A percentile compares a stretch with the other conserved stretches of the same genome.
Conservation (phyloP, 2,888 invertebrate genomes). For the Epistrophella euchroma region DNA sequence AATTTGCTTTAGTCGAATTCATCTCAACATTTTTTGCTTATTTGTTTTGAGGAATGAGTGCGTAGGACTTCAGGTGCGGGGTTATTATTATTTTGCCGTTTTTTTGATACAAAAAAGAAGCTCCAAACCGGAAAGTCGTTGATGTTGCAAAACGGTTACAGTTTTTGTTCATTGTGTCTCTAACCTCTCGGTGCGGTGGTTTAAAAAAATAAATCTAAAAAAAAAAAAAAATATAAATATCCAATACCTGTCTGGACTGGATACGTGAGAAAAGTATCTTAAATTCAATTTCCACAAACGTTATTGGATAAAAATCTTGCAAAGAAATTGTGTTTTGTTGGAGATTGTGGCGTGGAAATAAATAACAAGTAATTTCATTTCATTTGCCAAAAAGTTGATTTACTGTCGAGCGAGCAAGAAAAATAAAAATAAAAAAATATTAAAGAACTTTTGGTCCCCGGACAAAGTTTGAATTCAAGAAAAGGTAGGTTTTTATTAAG, state of each 20-base stretch:
- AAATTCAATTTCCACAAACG: slow-evolving; percentile 52
- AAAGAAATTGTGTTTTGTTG: slow-evolving; percentile 23
- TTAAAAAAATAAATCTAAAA: slow-evolving; percentile 8
- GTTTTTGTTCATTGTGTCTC: slow-evolving; percentile 29
- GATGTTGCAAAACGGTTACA: slow-evolving; percentile 29
- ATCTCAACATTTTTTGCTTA: neutral
- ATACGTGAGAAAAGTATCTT: slow-evolving; percentile 49
- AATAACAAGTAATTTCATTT: slow-evolving; percentile 14
- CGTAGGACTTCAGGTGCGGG: slow-evolving; percentile 33
- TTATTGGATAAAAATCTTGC: slow-evolving; percentile 16
- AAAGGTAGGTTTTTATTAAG: slow-evolving; percentile 53
- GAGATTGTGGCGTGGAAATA: slow-evolving; percentile 11
- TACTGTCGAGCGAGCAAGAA: neutral
- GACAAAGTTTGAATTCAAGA: slow-evolving; percentile 44
- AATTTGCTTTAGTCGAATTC: slow-evolving; percentile 17
- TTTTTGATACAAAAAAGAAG: slow-evolving; percentile 3
- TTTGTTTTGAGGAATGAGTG: slow-evolving; percentile 5
- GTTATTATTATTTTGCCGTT: slow-evolving; percentile 3
- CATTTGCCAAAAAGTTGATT: slow-evolving; percentile 32
- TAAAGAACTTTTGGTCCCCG: slow-evolving; percentile 13
- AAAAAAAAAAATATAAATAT: neutral
- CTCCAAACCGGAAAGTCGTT: slow-evolving; percentile 56
- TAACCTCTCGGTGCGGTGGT: neutral
- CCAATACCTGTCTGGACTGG: slow-evolving; percentile 12
- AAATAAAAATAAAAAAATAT: neutral